Percentiles rank a stretch among this genome's conserved stretches.
Conservation (phyloP, 1,140 invertebrate genomes). For the Portunus trituberculatus region DNA sequence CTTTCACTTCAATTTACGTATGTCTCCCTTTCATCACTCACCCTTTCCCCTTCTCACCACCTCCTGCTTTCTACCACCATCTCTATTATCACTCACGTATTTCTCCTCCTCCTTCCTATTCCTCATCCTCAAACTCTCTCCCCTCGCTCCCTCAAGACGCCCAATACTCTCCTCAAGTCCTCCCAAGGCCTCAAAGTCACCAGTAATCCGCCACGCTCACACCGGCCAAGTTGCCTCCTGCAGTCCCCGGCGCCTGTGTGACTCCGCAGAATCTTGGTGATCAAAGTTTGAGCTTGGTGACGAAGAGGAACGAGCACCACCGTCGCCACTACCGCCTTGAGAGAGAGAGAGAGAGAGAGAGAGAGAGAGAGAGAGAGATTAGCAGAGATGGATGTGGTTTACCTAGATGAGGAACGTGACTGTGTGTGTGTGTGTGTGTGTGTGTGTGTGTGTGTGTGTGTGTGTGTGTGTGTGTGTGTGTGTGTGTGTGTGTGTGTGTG, state of each 20-base stretch:
- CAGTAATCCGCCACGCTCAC: conserved; percentile 25
- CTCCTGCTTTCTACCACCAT: background rate
- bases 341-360: conserved; percentile 12
- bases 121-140: background rate
- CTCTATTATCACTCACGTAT: background rate
- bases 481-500: background rate
- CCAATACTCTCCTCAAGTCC: background rate
- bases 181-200: background rate
- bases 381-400: background rate
- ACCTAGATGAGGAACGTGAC: background rate
- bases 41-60: background rate
- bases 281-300: background rate
- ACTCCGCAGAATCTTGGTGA: background rate
- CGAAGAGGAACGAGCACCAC: conserved; percentile 6
- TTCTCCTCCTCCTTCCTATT: background rate
- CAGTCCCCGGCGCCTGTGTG: background rate
- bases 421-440: conserved; percentile 9
- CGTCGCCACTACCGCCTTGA: too few species aligned
- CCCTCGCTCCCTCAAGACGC: background rate
- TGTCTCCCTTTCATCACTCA: background rate
- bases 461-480: too few species aligned
- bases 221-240: background rate
- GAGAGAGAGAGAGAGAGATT: conserved; percentile 10
- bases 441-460: background rate
- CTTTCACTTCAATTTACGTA: background rate